Evolutionary conservation across 2,113 vertebrate species (phyloP).

Genomic region (Toxostoma redivivum): DNA sequence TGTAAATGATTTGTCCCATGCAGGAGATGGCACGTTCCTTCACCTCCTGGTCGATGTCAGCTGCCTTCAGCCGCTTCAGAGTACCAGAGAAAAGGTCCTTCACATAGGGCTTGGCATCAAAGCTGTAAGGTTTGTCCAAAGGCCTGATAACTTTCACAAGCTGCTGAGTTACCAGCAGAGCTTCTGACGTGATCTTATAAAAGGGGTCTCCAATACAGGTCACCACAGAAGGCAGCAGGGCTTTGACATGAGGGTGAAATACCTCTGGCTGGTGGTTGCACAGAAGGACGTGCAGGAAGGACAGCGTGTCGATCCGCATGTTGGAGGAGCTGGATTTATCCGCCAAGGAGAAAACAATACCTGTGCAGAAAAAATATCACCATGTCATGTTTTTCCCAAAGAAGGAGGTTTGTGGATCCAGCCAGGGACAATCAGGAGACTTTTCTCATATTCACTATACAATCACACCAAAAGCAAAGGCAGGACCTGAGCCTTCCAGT

Average conservation of each 20-base stretch:
- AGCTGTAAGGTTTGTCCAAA: conserved; percentile 60
- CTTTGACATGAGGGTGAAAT: conserved; percentile 86
- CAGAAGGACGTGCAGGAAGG: conserved; percentile 86
- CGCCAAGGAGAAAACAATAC: conserved; percentile 85
- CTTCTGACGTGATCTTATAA: conserved; percentile 90
- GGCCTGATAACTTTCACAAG: conserved; percentile 84
- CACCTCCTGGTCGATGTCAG: conserved; percentile 95
- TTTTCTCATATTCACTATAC: neutral
- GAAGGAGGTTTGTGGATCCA: neutral
- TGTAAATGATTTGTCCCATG: conserved; percentile 85
- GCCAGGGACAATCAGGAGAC: neutral
- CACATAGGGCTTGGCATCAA: conserved; percentile 81
- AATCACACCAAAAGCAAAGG: neutral
- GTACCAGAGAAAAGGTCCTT: conserved; percentile 80
- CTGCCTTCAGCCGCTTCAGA: conserved; percentile 84
- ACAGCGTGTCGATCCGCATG: conserved; percentile 88
- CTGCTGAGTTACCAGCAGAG: conserved; percentile 86
- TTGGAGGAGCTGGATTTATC: conserved; percentile 90
- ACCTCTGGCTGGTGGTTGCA: conserved; percentile 81
- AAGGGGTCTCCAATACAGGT: conserved; percentile 86
- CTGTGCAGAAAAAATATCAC: conserved; percentile 46
- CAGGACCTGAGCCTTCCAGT: neutral
- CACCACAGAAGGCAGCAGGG: conserved; percentile 80
- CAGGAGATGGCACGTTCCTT: conserved; percentile 94
- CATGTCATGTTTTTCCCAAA: neutral